Conservation (phyloP, 2,888 invertebrate genomes). For the Athalia circularis region DNA sequence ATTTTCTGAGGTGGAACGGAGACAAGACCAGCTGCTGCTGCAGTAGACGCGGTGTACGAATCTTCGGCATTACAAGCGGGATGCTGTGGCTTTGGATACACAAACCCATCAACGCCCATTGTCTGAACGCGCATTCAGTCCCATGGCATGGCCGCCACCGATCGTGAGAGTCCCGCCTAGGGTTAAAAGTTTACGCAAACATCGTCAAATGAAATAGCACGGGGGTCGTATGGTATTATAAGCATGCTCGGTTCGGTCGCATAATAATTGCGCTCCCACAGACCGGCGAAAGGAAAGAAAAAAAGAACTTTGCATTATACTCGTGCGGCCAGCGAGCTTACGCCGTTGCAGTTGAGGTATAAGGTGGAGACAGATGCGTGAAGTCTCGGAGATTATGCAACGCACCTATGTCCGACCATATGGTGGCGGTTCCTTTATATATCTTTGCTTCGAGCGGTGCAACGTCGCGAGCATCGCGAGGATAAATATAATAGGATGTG, state of each 20-base stretch:
- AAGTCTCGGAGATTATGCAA: slow-evolving; percentile 66
- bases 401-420: slow-evolving; percentile 61
- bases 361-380: slow-evolving; percentile 66
- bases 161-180: slow-evolving; percentile 18
- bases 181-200: not conserved
- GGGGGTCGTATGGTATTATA: no score
- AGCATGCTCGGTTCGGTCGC: not conserved
- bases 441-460: slow-evolving; percentile 62
- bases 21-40: not conserved
- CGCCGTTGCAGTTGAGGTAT: not conserved
- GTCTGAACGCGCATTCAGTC: slow-evolving; percentile 13
- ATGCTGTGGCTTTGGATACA: slow-evolving; percentile 22
- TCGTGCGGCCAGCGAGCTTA: not conserved
- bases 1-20: not conserved
- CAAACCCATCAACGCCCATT: slow-evolving; percentile 16
- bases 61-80: not conserved
- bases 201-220: not conserved
- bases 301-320: no score
- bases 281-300: not conserved
- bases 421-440: slow-evolving; percentile 69
- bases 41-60: not conserved
- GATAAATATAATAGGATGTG: slow-evolving; percentile 11
- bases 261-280: slow-evolving; percentile 15
- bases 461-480: slow-evolving; percentile 44
- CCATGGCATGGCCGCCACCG: not conserved